Evolutionary conservation across 2,113 vertebrate species (phyloP), one percentile per base, ranked within the genome.

Genomic region (Hystrix cristata): DNA sequence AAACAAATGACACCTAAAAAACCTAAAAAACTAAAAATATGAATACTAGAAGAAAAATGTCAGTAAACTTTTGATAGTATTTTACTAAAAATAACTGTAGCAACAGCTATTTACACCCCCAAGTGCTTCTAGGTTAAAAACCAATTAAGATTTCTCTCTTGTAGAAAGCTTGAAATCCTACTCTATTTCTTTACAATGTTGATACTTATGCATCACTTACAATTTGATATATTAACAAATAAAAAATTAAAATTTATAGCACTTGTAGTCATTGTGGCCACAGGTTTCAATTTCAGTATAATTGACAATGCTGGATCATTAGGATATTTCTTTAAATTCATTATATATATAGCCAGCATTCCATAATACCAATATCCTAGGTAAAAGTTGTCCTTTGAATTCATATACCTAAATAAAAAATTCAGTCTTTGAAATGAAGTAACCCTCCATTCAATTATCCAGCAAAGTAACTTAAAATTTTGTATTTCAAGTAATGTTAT

Each of bases 311-410:
- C 1, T 87, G 5, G n/a, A 59, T 67, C 7, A 3, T 64, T 64
- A 64, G 0, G 2, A 31, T 85, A 12, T 55, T 81, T 29, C 21
- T 83, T 93, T 83, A 60, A 91, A 38, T 31, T 51, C 60, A 79
- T 9, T n/a, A 57, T n/a, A 31, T 48, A 3, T 4, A 55, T 43
- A 79, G 31, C 3, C 46, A 87, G 2, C 11, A 80, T 82, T 69
- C 5, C 69, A 62, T 71, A 84, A 79, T 59, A 8, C 11, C 31
- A 65, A 60, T 74, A 65, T 2, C 65, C 5, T 43, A 59, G 15
- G 59, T 91, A 82, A 55, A 78, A 93, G 72, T 88, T 85, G 43
- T n/a, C 38, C 5, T 93, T 89, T 95, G 31, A 93, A 71, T 95
- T 95, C 3, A 51, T 96, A 43, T 83, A 69, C 3, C 19, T 89